Evolutionary conservation across 2,113 vertebrate genomes (phyloP).

Genomic region (Dendrocopos noguchii): DNA sequence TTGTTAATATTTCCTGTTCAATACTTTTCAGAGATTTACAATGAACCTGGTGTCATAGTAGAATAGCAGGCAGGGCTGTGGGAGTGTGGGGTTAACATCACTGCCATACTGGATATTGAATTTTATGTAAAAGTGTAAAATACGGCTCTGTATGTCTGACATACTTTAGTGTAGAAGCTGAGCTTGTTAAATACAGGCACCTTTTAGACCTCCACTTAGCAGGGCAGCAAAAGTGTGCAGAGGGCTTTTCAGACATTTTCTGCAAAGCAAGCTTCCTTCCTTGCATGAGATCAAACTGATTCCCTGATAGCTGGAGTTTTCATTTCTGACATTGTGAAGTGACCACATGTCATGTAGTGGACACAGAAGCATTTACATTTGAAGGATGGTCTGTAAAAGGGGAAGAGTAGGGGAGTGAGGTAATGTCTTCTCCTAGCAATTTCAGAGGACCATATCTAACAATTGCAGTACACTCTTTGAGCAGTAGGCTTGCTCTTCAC

Average conservation of each 20-base stretch:
- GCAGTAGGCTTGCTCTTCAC: neutral
- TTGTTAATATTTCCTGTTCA: neutral
- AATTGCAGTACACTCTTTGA: neutral
- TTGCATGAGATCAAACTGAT: neutral
- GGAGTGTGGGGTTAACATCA: neutral
- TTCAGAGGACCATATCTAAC: neutral
- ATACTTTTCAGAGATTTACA: neutral
- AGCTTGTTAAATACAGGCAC: neutral
- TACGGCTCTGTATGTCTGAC: neutral
- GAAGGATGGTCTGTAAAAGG: neutral
- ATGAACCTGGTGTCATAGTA: neutral
- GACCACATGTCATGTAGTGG: fast-evolving
- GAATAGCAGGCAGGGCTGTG: neutral
- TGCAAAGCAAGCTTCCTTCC: neutral
- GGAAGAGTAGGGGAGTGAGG: too few species aligned
- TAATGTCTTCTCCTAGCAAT: neutral
- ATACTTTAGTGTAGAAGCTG: neutral
- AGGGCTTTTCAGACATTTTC: neutral
- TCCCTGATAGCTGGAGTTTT: neutral
- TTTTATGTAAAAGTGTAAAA: neutral
- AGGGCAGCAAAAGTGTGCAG: neutral
- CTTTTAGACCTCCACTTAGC: neutral
- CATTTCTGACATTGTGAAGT: neutral
- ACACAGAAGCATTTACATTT: neutral
- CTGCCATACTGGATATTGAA: neutral